Conservation (phyloP, 2,113 vertebrate genomes). For the Brevimyrus niger region DNA sequence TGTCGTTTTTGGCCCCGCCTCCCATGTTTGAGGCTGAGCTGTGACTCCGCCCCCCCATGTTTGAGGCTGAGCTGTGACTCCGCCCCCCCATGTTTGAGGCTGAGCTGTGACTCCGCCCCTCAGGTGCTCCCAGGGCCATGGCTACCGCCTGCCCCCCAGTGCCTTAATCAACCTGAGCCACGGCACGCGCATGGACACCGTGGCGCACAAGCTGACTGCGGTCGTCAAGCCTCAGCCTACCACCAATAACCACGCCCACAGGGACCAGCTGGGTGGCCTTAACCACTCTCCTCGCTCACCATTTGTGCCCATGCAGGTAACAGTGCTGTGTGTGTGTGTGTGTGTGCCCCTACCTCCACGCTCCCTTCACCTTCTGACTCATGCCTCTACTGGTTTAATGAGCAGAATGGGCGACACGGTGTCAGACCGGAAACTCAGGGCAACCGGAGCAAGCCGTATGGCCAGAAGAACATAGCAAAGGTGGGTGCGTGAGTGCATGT, state of each 20-base stretch:
- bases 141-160: conserved; percentile 86
- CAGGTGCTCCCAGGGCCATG: conserved; percentile 73
- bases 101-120: neutral
- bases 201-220: conserved; percentile 79
- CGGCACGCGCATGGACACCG: conserved; percentile 73
- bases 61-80: too few species aligned
- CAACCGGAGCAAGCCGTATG: conserved; percentile 60
- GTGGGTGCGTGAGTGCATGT: conserved; percentile 29
- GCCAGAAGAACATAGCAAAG: conserved; percentile 63
- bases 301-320: conserved; percentile 81
- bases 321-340: neutral
- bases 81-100: neutral
- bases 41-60: too few species aligned
- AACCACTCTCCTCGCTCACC: conserved; percentile 88
- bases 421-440: conserved; percentile 64
- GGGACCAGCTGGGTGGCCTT: conserved; percentile 66
- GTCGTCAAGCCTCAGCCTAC: conserved; percentile 87
- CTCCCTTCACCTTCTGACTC: neutral
- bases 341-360: neutral
- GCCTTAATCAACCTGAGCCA: conserved; percentile 93
- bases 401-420: conserved; percentile 64
- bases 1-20: neutral
- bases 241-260: conserved; percentile 51
- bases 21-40: too few species aligned
- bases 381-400: neutral